Evolutionary conservation across 2,797 vertebrate species (phyloP).

Genomic region (Brachymystax lenok): DNA sequence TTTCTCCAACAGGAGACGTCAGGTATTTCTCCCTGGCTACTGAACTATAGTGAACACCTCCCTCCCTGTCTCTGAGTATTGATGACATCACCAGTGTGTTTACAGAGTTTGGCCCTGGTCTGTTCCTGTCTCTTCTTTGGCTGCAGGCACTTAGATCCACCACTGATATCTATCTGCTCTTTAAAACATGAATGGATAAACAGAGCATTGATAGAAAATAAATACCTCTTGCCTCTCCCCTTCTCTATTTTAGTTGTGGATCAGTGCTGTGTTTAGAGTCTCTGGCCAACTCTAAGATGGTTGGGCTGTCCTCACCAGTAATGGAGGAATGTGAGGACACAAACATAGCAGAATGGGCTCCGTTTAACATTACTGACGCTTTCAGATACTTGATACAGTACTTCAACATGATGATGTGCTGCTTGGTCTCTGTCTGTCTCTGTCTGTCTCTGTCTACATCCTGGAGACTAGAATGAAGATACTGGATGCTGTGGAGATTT

Average conservation of each 20-base stretch:
- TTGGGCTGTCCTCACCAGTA: constrained; percentile 20
- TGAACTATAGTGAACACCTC: constrained; percentile 4
- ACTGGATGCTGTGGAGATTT: not conserved
- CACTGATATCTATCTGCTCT: not conserved
- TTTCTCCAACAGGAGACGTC: not conserved
- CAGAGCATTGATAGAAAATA: not conserved
- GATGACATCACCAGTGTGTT: not conserved
- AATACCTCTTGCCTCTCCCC: not conserved
- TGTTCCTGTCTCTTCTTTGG: not conserved
- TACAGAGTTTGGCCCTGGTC: not conserved
- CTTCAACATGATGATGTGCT: constrained; percentile 27
- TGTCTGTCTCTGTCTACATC: not conserved
- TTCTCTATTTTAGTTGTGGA: not conserved
- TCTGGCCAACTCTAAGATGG: constrained; percentile 10
- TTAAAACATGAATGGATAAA: constrained; percentile 13
- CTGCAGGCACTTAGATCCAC: not conserved
- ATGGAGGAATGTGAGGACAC: constrained; percentile 16
- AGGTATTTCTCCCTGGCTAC: constrained; percentile 2
- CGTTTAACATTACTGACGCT: constrained; percentile 27
- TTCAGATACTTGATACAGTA: constrained; percentile 30
- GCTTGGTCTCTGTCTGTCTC: not conserved
- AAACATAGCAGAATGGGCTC: constrained; percentile 16
- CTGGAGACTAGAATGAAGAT: not conserved
- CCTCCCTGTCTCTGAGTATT: not conserved
- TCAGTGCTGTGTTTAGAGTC: constrained; percentile 19